These are phyloP conservation scores for Whitmania pigra DNA, from an alignment of 1,140 invertebrate species.

Conservation along the genomic window DNA sequence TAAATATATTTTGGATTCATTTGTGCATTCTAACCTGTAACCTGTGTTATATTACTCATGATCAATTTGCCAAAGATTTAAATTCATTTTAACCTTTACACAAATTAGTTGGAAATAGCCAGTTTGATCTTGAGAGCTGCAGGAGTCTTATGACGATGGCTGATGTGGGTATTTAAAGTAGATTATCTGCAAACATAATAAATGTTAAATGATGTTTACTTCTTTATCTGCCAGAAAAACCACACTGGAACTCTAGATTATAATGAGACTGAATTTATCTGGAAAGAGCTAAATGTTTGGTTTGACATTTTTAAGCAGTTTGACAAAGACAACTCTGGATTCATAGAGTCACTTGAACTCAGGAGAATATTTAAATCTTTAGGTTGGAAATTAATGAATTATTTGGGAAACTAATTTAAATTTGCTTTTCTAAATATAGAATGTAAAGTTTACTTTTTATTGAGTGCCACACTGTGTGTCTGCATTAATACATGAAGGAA, in stretches of 20 bases:
- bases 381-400: neutral
- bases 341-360: constrained; percentile 10
- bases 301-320: constrained; percentile 13
- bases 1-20: neutral
- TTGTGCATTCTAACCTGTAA: neutral
- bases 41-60: neutral
- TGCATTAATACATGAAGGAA: too few species aligned
- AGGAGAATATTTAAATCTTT: constrained; percentile 17
- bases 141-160: constrained; percentile 11
- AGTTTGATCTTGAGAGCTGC: constrained; percentile 17
- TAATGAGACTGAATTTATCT: constrained; percentile 4
- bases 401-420: neutral
- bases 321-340: constrained; percentile 13
- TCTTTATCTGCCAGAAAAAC: constrained; percentile 12
- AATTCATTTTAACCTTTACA: neutral
- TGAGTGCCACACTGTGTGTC: neutral
- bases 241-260: constrained; percentile 10
- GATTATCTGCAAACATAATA: too few species aligned
- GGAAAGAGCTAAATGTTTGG: constrained; percentile 15
- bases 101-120: constrained; percentile 3
- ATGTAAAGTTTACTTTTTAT: neutral
- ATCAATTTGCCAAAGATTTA: neutral
- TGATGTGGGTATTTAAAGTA: constrained; percentile 9
- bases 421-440: neutral
- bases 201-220: neutral